A percentile compares a stretch with the other conserved stretches of the same genome.
phyloP scores from a whole-genome alignment of 2,888 invertebrate genomes.

The Drosophila mercatorum region DNA sequence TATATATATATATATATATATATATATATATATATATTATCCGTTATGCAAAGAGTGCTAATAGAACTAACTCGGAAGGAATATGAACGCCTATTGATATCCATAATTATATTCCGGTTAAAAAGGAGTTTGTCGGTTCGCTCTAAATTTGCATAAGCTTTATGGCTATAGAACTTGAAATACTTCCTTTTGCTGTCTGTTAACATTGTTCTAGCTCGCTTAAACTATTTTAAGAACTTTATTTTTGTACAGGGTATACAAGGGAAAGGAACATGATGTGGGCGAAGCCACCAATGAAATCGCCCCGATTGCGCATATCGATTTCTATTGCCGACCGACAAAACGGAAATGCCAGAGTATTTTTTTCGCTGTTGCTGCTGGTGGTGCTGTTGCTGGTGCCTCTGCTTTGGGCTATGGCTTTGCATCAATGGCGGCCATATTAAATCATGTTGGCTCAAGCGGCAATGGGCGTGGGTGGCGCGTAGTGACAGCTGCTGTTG shows the following conservation, averaged over 20 bases:
- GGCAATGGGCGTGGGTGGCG: not conserved
- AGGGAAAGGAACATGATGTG: not conserved
- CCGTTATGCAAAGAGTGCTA: not conserved
- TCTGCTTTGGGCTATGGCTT: slow-evolving; percentile 25
- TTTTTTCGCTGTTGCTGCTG: slow-evolving; percentile 2
- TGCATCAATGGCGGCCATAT: slow-evolving; percentile 56
- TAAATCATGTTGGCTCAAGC: slow-evolving; percentile 57
- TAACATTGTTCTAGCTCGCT: not conserved
- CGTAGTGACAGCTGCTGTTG: slow-evolving; percentile 27
- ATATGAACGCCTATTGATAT: not conserved
- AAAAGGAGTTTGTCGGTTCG: not conserved
- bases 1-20: too few species aligned
- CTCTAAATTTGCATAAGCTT: not conserved
- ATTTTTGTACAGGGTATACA: not conserved
- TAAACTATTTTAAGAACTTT: slow-evolving; percentile 1
- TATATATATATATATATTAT: too few species aligned
- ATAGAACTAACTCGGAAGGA: not conserved
- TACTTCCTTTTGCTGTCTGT: not conserved
- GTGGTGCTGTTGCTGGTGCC: not conserved
- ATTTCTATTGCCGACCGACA: slow-evolving; percentile 54
- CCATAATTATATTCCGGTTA: not conserved
- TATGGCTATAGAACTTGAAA: not conserved
- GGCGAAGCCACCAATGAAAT: slow-evolving; percentile 26
- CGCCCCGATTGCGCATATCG: slow-evolving; percentile 55
- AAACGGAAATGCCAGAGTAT: slow-evolving; percentile 48